phyloP scores from a whole-genome alignment of 2,113 vertebrate species.

The Phalacrocorax carbo region DNA sequence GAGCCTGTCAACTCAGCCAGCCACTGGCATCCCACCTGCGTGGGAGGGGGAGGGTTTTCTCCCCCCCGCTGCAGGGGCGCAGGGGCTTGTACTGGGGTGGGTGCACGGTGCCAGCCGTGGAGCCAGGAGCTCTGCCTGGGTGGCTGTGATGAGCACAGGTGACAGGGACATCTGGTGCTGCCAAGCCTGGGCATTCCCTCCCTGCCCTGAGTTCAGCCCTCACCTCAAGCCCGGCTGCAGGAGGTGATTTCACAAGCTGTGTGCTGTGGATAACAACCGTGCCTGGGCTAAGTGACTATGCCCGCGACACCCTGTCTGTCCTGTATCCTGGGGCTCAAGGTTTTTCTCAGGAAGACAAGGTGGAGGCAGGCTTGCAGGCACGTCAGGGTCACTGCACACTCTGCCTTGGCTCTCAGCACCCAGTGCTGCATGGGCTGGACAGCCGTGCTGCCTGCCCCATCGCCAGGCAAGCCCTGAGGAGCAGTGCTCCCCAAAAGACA shows the following conservation, averaged over 20 bases:
- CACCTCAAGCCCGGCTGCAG: background rate
- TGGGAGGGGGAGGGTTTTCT: too few species aligned
- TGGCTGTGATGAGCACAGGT: background rate
- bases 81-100: background rate
- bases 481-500: background rate
- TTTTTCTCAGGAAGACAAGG: background rate
- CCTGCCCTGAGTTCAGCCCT: background rate
- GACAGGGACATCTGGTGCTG: background rate
- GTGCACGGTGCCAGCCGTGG: background rate
- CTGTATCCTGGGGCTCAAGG: background rate
- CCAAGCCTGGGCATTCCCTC: background rate
- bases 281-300: background rate
- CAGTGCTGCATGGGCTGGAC: background rate
- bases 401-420: background rate
- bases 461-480: background rate
- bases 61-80: accelerated
- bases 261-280: accelerated
- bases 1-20: background rate
- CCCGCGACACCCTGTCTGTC: accelerated
- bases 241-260: background rate
- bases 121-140: background rate
- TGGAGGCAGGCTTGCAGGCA: background rate
- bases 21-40: accelerated
- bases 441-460: accelerated
- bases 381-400: background rate